Percentiles rank a stretch among this genome's conserved stretches.
Evolutionary conservation across 2,888 invertebrate genomes (phyloP).

Genomic region (Drosophila tripunctata): DNA sequence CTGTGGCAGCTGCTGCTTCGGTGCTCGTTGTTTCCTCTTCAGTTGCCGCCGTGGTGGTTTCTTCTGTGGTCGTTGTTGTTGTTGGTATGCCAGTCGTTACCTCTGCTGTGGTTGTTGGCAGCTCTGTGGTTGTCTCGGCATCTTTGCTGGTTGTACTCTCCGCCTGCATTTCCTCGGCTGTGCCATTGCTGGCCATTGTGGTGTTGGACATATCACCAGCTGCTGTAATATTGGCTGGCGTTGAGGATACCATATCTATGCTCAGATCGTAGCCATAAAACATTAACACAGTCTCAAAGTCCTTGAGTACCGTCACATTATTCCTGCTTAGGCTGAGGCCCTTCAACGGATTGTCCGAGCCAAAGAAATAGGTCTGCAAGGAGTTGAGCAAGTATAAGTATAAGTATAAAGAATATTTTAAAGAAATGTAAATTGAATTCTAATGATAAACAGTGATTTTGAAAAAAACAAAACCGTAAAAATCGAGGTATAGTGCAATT

Average conservation of each 20-base stretch:
- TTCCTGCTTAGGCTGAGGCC: constrained; percentile 92
- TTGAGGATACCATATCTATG: constrained; percentile 79
- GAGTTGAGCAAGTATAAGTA: constrained; percentile 37
- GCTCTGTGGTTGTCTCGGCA: constrained; percentile 40
- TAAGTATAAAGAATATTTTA: no score
- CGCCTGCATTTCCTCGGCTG: constrained; percentile 37
- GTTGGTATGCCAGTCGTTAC: constrained; percentile 29
- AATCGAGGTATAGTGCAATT: no score
- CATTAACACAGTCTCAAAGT: constrained; percentile 89
- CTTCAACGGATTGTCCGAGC: constrained; percentile 92
- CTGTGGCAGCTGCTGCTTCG: constrained; percentile 50
- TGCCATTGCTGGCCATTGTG: constrained; percentile 42
- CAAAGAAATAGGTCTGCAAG: constrained; percentile 91
- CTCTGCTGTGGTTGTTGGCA: constrained; percentile 37
- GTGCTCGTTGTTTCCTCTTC: constrained; percentile 42
- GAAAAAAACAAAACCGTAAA: no score
- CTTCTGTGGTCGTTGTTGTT: constrained; percentile 60
- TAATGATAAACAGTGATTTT: no score
- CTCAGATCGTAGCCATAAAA: constrained; percentile 93
- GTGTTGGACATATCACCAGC: constrained; percentile 25
- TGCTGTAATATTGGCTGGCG: constrained; percentile 48
- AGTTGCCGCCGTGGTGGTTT: constrained; percentile 43
- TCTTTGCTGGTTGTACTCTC: constrained; percentile 49
- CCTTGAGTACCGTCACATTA: constrained; percentile 90
- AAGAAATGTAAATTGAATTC: no score